Evolutionary conservation across 2,888 invertebrate genomes (phyloP).

Genomic region (Hedya salicella): DNA sequence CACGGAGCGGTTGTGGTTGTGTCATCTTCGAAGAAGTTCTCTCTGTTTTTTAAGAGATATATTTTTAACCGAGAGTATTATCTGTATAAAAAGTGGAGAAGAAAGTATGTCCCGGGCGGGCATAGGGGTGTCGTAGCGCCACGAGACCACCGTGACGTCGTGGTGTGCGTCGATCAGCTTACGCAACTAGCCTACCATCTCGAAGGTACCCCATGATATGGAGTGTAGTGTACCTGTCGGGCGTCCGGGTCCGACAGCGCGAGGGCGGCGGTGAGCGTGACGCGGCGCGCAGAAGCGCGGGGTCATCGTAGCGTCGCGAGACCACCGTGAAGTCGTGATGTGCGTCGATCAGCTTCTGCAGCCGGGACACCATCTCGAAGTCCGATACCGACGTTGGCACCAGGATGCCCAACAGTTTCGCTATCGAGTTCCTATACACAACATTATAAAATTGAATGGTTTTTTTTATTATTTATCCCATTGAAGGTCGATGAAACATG

Average conservation of each 20-base stretch:
- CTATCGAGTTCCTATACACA: conserved; percentile 86
- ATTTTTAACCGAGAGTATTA: too few species aligned
- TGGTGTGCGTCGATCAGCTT: background rate
- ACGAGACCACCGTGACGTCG: background rate
- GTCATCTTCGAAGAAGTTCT: too few species aligned
- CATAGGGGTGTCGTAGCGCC: too few species aligned
- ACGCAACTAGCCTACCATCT: background rate
- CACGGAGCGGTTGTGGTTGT: too few species aligned
- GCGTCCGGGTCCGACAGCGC: conserved; percentile 79
- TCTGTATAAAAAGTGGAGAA: too few species aligned
- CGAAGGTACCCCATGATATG: background rate
- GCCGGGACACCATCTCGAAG: conserved; percentile 90
- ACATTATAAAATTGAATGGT: background rate
- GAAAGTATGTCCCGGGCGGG: too few species aligned
- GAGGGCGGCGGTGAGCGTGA: conserved; percentile 80
- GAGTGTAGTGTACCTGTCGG: conserved; percentile 82
- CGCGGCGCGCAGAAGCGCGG: conserved; percentile 73
- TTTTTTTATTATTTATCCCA: too few species aligned
- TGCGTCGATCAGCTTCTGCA: conserved; percentile 93
- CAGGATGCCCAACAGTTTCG: conserved; percentile 88
- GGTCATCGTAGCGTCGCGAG: conserved; percentile 87
- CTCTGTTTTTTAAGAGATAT: too few species aligned
- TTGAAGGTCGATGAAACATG: too few species aligned
- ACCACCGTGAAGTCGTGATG: conserved; percentile 94
- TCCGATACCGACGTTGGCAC: conserved; percentile 88